Percentiles rank a stretch among this genome's conserved stretches.
phyloP scores from a whole-genome alignment of 1,140 invertebrate species.

The Tachypleus tridentatus region DNA sequence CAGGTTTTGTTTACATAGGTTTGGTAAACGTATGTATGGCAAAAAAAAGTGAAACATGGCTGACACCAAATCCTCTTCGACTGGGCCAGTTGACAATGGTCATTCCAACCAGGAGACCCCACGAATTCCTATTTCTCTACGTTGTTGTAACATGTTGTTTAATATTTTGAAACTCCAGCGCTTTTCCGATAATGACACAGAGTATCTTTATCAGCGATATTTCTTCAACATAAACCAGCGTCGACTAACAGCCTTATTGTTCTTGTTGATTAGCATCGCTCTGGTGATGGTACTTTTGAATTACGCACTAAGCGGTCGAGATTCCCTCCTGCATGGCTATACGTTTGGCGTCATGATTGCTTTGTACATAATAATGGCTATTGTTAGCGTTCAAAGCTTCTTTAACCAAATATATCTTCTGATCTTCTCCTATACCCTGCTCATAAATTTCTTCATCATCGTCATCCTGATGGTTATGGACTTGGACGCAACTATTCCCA shows the following conservation, averaged over 20 bases:
- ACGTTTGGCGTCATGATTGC: conserved; percentile 31
- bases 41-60: too few species aligned
- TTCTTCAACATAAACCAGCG: conserved; percentile 85
- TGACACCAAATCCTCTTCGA: too few species aligned
- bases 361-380: conserved; percentile 49
- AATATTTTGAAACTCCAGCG: conserved; percentile 19
- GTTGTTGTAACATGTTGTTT: conserved; percentile 11
- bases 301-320: conserved; percentile 29
- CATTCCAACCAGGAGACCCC: too few species aligned
- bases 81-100: too few species aligned
- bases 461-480: conserved; percentile 39
- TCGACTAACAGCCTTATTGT: conserved; percentile 70
- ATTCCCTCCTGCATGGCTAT: conserved; percentile 27
- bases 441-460: conserved; percentile 53
- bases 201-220: conserved; percentile 81
- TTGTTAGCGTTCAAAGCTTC: conserved; percentile 59
- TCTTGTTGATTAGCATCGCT: conserved; percentile 54
- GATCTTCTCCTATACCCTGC: conserved; percentile 62
- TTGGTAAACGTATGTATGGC: too few species aligned
- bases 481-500: conserved; percentile 23
- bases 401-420: conserved; percentile 79
- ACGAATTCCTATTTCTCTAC: too few species aligned
- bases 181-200: conserved; percentile 46
- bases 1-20: too few species aligned
- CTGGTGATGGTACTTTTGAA: conserved; percentile 42